A percentile compares a stretch with the other conserved stretches of the same genome.
Conservation (phyloP, 2,113 vertebrate genomes). For the Melanerpes aurifrons region DNA sequence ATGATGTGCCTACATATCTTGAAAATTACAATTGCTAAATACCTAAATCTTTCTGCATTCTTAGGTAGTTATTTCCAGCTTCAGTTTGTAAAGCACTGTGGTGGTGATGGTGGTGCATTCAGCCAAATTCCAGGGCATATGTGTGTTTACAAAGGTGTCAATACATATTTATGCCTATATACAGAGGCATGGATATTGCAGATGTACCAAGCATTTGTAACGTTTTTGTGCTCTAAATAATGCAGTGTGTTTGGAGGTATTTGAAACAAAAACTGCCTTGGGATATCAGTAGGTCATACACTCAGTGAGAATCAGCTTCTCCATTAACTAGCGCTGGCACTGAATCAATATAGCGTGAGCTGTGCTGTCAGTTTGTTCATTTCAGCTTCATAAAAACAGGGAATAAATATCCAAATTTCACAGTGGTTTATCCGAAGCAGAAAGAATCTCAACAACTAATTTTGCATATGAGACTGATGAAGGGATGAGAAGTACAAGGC, state of each 20-base stretch:
- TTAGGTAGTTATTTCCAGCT: not conserved
- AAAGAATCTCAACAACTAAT: not conserved
- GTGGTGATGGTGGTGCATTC: not conserved
- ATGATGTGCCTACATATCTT: not conserved
- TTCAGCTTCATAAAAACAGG: conserved; percentile 16
- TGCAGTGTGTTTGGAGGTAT: conserved; percentile 49
- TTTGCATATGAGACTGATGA: not conserved
- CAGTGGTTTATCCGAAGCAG: not conserved
- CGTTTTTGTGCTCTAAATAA: conserved; percentile 28
- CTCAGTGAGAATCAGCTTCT: conserved; percentile 34
- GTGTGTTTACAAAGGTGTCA: not conserved
- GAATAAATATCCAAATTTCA: conserved; percentile 34
- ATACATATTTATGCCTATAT: not conserved
- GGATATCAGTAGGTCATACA: conserved; percentile 44
- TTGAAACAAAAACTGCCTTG: conserved; percentile 59
- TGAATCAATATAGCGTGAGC: conserved; percentile 46
- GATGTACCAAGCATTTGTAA: not conserved
- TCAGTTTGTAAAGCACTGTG: not conserved
- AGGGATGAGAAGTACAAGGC: not conserved
- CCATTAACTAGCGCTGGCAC: conserved; percentile 36
- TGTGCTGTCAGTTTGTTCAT: conserved; percentile 35
- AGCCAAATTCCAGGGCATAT: not conserved
- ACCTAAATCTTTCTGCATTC: not conserved
- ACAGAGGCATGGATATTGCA: not conserved
- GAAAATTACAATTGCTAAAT: not conserved